A percentile compares a stretch with the other conserved stretches of the same genome.
These are phyloP conservation scores for Artemia sinica DNA, from an alignment of 2,888 invertebrate genomes.

Conservation along the genomic window DNA sequence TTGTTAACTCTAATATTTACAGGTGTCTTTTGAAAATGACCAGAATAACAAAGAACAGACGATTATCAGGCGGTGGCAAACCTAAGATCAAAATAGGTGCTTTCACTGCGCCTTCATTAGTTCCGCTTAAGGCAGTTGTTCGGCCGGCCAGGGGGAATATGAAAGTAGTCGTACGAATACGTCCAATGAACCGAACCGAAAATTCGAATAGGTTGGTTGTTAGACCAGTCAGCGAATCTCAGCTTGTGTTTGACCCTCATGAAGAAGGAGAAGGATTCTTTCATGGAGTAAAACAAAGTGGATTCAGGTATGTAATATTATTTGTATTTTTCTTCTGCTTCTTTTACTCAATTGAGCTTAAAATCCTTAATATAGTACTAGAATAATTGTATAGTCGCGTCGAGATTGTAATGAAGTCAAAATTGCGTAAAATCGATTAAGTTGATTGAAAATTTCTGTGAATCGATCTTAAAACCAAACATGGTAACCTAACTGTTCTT, in stretches of 20 bases:
- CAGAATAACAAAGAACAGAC: background rate
- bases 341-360: no score
- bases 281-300: slow-evolving; percentile 57
- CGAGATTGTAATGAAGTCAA: no score
- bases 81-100: background rate
- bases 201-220: slow-evolving; percentile 43
- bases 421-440: no score
- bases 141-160: slow-evolving; percentile 39
- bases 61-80: slow-evolving; percentile 2
- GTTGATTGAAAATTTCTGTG: no score
- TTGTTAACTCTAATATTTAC: no score
- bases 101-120: background rate
- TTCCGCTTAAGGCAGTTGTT: slow-evolving; percentile 3
- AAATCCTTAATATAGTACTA: no score
- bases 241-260: slow-evolving; percentile 73
- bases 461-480: no score
- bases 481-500: no score
- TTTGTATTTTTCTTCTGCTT: no score
- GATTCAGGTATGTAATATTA: background rate
- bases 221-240: slow-evolving; percentile 53
- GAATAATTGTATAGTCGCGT: no score
- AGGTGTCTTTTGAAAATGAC: background rate
- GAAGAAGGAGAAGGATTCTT: slow-evolving; percentile 55
- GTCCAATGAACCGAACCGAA: slow-evolving; percentile 59
- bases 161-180: slow-evolving; percentile 63